Evolutionary conservation across 2,797 vertebrate genomes (phyloP), one percentile per base, ranked within the genome.

Genomic region (Parotocinclus haroldoi): DNA sequence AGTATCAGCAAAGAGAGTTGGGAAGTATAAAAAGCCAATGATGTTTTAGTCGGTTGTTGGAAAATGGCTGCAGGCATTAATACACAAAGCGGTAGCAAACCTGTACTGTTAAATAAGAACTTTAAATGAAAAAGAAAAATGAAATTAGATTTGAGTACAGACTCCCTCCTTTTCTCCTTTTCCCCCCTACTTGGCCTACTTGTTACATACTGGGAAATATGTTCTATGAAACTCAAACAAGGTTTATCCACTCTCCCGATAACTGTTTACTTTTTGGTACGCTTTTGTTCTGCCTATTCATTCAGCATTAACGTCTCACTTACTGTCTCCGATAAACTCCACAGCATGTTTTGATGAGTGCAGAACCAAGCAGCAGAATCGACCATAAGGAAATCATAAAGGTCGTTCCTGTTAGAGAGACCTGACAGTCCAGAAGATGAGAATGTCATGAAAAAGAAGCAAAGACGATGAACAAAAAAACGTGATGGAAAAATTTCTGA

Each of bases 401-500:
- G 78, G 75, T 78, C 78, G 76, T 83, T 39, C 77, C 46, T 18
- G 75, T 61, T 79, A 75, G 76, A 77, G 80, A 72, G 80, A 79
- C 74, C 71, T 83, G 82, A 85, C 78, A 71, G 75, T 82, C 74
- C 71, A 70, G 71, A 72, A 81, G 59, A 81, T 48, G 78, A 85
- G 83, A 85, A 88, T 78, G 66, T 72, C 78, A 82, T 81, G 81
- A 87, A 79, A 68, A 76, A 72, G 50, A 70, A 72, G 74, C 76
- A 55, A 70, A 75, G 42, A 51, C 44, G 46, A 73, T 37, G 63
- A 50, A 72, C 62, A 52, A 72, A 76, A 58, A 74, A 76, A 51
- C 50, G 71, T 65, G 78, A 74, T 27, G 27, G 27, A 27, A 27
- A 27, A 27, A 27, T 27, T 27, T 5, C 27, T 27, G 27, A 27